These are phyloP conservation scores for Pantherophis guttatus DNA, from an alignment of 2,113 vertebrate genomes.

Conservation along the genomic window DNA sequence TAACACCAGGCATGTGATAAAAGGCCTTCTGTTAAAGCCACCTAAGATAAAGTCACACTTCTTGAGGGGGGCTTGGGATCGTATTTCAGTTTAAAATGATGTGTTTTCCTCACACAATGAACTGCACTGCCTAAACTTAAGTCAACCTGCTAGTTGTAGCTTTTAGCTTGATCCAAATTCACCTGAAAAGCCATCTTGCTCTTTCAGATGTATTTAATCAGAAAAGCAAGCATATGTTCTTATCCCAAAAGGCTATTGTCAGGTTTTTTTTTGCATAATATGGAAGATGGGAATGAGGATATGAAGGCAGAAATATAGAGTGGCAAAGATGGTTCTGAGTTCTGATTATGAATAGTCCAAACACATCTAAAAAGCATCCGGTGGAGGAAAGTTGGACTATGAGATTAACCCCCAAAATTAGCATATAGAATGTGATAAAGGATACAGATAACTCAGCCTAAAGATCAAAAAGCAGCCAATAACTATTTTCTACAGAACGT, in stretches of 20 bases:
- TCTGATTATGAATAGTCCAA: not conserved
- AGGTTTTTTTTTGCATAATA: not conserved
- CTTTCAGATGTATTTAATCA: not conserved
- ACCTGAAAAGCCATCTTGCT: not conserved
- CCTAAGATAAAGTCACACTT: not conserved
- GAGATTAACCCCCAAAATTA: not conserved
- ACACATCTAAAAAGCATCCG: not conserved
- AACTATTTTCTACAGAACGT: not conserved
- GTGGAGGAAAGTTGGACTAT: not conserved
- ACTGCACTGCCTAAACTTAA: not conserved
- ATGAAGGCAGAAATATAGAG: not conserved
- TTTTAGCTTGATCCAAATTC: not conserved
- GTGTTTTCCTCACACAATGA: not conserved
- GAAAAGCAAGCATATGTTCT: not conserved
- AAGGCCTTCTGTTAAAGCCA: not conserved
- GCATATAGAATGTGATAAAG: not conserved
- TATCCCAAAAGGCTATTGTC: not conserved
- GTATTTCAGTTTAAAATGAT: not conserved
- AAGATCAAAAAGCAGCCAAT: not conserved
- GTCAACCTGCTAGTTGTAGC: not conserved
- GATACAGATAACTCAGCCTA: not conserved
- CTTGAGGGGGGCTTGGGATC: not conserved
- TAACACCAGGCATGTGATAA: not conserved
- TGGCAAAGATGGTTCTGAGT: not conserved
- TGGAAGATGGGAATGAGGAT: not conserved